Evolutionary conservation across 1,140 invertebrate species (phyloP).

Genomic region (Drosophila ogumai): DNA sequence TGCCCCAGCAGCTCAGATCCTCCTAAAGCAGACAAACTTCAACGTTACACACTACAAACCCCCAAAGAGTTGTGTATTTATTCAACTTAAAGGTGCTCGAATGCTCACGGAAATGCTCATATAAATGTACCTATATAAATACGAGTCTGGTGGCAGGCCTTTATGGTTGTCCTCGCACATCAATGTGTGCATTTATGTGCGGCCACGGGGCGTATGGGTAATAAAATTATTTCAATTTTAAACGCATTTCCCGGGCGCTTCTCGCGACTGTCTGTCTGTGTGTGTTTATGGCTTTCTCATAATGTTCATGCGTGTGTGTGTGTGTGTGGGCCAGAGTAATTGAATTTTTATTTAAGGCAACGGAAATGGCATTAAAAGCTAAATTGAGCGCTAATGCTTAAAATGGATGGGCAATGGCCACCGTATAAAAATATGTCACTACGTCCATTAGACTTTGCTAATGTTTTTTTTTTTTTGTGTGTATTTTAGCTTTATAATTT

Average conservation of each 20-base stretch:
- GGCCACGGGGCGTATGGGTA: constrained; percentile 66
- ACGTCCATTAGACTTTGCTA: constrained; percentile 43
- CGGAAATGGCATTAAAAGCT: constrained; percentile 80
- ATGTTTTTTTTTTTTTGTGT: constrained; percentile 28
- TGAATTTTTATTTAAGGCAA: constrained; percentile 80
- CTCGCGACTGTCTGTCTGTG: constrained; percentile 35
- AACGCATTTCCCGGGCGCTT: constrained; percentile 62
- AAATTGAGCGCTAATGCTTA: constrained; percentile 76
- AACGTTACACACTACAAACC: too few relatives aligned
- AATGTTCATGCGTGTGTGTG: constrained; percentile 12
- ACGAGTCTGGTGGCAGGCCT: not conserved
- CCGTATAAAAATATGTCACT: constrained; percentile 53
- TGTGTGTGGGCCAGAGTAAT: constrained; percentile 59
- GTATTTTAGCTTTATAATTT: constrained; percentile 69
- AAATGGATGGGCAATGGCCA: constrained; percentile 42
- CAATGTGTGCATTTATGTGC: constrained; percentile 43
- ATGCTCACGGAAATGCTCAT: not conserved
- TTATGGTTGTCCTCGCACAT: constrained; percentile 30
- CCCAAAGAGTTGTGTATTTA: not conserved
- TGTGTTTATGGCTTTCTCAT: constrained; percentile 56
- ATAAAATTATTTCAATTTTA: constrained; percentile 79
- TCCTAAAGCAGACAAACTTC: too few relatives aligned
- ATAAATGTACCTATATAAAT: constrained; percentile 16
- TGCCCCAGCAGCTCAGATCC: too few relatives aligned
- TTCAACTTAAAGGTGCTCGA: constrained; percentile 4